Base-by-base conservation (phyloP, 2,888 invertebrate genomes). In the Marasmarcha lunaedactyla region DNA sequence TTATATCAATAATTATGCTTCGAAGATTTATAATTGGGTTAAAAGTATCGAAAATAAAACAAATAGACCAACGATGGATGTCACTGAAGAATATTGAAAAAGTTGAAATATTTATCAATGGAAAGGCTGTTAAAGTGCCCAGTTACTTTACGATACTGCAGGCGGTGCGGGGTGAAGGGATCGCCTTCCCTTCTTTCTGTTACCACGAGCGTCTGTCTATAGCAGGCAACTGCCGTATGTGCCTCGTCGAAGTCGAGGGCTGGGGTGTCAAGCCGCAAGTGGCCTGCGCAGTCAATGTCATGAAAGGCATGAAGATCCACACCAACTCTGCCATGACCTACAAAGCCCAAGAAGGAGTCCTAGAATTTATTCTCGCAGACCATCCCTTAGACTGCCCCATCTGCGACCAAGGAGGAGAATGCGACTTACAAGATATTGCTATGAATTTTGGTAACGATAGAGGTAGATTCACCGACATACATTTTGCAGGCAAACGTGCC, bases 341-440 rank as follows among this genome's bases (percentile, higher is more conserved):
- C 26, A 63, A 86, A 63, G 88, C 88, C 1, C 86, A 87, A 45
- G 88, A 88, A 56, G 48, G 95, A 41, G 97, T 99, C 6, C 94
- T 99, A 93, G 99, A 99, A 73, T 99, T 99, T 66, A 76, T 99
- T 41, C 83, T 99, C 14, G 90, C 96, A 43, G 98, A 99, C 60
- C 99, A 99, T 79, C 99, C 99, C 0, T 79, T 99, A 33, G 99
- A 99, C 84, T 99, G 99, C 66, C 99, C 99, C 2, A 98, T 99
- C 71, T 99, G 99, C 74, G 99, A 99, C 74, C 99, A 99, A 78
- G 95, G 94, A 14, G 94, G 95, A 0, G 95, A 95, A 71, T 95
- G 95, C 55, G 95, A 95, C 73, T 85, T 94, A 25, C 96, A 99
- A 84, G 99, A 99, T 79, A 95, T 99, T 67, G 94, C 97, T 6